Conservation (phyloP, 2,888 invertebrate species). For the Dorcus parallelipipedus region DNA sequence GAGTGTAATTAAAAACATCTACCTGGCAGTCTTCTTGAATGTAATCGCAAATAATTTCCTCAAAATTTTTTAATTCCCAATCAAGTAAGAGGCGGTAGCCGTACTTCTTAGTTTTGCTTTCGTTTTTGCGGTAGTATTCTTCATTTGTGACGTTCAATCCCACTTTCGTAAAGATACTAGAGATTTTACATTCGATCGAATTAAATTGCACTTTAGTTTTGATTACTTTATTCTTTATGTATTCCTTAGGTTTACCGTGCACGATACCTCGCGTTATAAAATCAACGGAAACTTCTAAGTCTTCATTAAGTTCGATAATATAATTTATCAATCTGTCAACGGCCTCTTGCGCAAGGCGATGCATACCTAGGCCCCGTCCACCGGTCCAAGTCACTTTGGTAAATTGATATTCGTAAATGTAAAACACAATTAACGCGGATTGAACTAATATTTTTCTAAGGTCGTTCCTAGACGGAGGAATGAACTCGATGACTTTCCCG, state of each 20-base stretch:
- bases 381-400: not conserved
- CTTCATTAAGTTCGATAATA: not conserved
- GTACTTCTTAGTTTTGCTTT: no score
- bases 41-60: not conserved
- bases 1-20: no score
- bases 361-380: not conserved
- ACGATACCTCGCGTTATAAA: not conserved
- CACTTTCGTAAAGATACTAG: no score
- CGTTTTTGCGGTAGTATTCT: no score
- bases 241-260: not conserved
- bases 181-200: no score
- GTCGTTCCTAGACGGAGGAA: no score
- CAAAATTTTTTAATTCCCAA: no score
- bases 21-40: not conserved
- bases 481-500: no score
- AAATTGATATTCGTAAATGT: not conserved
- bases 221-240: not conserved
- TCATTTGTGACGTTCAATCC: no score
- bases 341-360: not conserved
- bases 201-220: no score
- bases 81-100: no score
- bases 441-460: not conserved
- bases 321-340: not conserved
- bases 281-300: not conserved
- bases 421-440: not conserved